Evolutionary conservation across 2,797 vertebrate genomes (phyloP), one percentile per base, ranked within the genome.

Genomic region (Sarcoramphus papa): DNA sequence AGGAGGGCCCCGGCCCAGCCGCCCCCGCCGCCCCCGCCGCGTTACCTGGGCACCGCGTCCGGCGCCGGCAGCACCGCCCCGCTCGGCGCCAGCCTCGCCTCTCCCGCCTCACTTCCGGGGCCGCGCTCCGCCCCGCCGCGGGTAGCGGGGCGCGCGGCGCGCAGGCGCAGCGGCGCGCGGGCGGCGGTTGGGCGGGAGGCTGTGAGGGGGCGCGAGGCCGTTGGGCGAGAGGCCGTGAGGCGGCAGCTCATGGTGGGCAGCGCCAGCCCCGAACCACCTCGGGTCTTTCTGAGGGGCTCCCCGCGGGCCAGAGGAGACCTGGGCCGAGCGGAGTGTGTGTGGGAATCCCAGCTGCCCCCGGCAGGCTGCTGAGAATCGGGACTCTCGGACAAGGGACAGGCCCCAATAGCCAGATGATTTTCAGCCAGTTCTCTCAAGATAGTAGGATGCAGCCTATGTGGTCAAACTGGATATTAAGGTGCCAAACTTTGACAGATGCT

Each of bases 221-320:
- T 22, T 43, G 20, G 72, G 47, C 21, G 40, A 40, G n/a, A 22
- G 35, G 18, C 19, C 2, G 51, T 21, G n/a, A 8, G 63, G 78
- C 5, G 79, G 6, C 2, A 2, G 12, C 2, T 2, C 2, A 1
- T 0, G 18, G 33, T 2, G 11, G 18, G 59, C 1, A 4, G n/a
- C 2, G 7, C 3, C 3, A 1, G 1, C 2, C 1, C 4, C 7
- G 31, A 0, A 2, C 22, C 31, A 1, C 1, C 1, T 1, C 5
- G 3, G 19, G 12, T 12, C 8, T 15, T 4, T 2, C 25, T 5
- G 18, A 12, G 45, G 6, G 7, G 20, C 8, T 64, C 3, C 16
- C 13, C 33, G 21, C 10, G 27, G 45, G n/a, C 28, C 45, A 10
- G 57, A 28, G 35, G 40, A 14, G 43, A 10, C 12, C 9, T 4